Percentiles rank a stretch among this genome's conserved stretches.
phyloP scores from a whole-genome alignment of 2,797 vertebrate species.

The Loris lydekkerianus region DNA sequence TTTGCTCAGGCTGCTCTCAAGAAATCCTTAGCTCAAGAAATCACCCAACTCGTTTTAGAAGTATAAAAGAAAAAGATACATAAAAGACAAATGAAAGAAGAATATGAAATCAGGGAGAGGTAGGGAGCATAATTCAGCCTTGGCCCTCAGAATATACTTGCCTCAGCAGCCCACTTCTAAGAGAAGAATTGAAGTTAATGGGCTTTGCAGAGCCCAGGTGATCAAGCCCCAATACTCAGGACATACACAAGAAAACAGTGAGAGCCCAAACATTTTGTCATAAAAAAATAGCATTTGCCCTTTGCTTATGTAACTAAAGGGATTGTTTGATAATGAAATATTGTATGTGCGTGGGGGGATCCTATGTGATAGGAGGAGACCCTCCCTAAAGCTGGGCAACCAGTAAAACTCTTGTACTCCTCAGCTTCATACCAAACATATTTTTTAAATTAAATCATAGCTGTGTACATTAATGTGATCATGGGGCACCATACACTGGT shows the following conservation, averaged over 20 bases:
- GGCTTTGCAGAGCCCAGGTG: background rate
- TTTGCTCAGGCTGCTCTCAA: no score
- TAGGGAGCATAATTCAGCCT: background rate
- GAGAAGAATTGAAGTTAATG: background rate
- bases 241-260: background rate
- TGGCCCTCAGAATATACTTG: background rate
- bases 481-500: no score
- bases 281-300: background rate
- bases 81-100: background rate
- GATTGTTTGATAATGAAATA: background rate
- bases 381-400: background rate
- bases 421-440: background rate
- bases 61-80: background rate
- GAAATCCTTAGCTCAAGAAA: no score
- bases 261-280: background rate
- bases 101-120: background rate
- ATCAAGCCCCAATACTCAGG: background rate
- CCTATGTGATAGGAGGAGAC: background rate
- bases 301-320: background rate
- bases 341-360: rapidly evolving
- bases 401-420: background rate
- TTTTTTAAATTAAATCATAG: background rate
- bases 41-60: background rate
- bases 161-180: background rate
- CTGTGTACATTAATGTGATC: no score